phyloP scores from a whole-genome alignment of 2,113 vertebrate genomes.

The Mellivora capensis region DNA sequence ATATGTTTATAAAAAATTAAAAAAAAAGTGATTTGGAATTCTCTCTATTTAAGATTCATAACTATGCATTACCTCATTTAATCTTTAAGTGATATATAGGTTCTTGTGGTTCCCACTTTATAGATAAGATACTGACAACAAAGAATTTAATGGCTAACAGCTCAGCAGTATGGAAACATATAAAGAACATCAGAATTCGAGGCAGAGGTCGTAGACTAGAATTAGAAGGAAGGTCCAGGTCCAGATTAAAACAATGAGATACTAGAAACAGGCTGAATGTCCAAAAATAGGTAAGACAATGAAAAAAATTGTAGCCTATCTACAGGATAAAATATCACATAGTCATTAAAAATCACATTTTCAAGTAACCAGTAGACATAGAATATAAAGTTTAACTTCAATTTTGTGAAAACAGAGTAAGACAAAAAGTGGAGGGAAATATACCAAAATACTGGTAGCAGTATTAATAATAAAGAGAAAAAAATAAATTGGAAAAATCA shows the following conservation, averaged over 20 bases:
- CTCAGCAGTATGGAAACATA: background rate
- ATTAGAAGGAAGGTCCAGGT: background rate
- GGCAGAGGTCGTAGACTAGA: background rate
- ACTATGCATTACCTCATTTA: background rate
- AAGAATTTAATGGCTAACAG: background rate
- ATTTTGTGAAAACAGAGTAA: slow-evolving; percentile 8
- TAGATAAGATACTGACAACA: background rate
- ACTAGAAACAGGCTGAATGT: background rate
- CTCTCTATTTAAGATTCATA: background rate
- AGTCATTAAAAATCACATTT: background rate
- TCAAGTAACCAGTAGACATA: background rate
- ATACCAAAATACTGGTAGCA: background rate
- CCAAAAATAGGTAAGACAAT: background rate
- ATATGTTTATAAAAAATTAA: too few species aligned
- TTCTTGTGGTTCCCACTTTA: background rate
- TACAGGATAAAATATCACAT: background rate
- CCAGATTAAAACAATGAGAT: background rate
- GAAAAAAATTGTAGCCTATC: background rate
- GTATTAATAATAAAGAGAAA: background rate
- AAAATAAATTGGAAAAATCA: background rate
- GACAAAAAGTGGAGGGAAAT: background rate
- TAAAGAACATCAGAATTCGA: background rate
- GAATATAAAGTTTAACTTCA: background rate
- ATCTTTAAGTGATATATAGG: background rate
- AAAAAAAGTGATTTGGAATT: background rate